Percentiles rank a stretch among this genome's conserved stretches.
phyloP scores from a whole-genome alignment of 2,113 vertebrate species.

The Cottus gobio region DNA sequence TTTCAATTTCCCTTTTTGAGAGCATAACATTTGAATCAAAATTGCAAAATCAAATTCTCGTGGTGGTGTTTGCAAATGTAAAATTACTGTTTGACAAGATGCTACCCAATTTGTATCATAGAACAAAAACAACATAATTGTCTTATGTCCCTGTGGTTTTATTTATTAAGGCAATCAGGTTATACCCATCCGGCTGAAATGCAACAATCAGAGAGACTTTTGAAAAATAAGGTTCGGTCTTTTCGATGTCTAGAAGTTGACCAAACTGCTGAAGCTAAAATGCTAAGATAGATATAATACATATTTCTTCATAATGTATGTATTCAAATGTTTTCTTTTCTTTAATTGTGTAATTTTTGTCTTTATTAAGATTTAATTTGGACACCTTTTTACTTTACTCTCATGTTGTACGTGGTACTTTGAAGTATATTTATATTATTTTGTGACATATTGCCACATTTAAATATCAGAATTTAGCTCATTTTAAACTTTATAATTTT shows the following conservation, averaged over 20 bases:
- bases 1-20: neutral
- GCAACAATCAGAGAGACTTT: neutral
- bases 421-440: neutral
- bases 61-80: neutral
- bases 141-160: neutral
- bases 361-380: neutral
- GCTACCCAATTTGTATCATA: neutral
- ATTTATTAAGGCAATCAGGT: neutral
- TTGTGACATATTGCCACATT: neutral
- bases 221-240: neutral
- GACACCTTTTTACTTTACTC: neutral
- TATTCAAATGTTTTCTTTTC: neutral
- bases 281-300: neutral
- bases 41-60: neutral
- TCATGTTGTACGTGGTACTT: neutral
- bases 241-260: neutral
- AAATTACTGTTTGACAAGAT: neutral
- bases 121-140: neutral
- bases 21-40: neutral
- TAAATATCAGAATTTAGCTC: neutral
- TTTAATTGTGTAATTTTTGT: neutral
- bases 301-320: neutral
- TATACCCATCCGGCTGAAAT: neutral
- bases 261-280: neutral
- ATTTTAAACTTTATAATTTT: neutral